Evolutionary conservation across 30 jellyfish, hydroid and myxozoan genomes (phyloP).

Genomic region (Turritopsis rubra): DNA sequence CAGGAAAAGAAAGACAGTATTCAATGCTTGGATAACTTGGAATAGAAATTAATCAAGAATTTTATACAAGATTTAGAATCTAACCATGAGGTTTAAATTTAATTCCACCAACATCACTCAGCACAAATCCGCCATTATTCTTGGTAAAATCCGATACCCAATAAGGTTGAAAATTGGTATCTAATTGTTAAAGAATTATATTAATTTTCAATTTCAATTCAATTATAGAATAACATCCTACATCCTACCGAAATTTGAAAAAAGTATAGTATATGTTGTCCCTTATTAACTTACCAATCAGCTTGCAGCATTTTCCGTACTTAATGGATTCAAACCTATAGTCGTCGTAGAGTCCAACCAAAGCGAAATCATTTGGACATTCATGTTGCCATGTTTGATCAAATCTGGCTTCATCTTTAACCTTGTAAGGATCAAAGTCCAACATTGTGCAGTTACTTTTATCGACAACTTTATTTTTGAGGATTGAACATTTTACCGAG

Average conservation of each 20-base stretch:
- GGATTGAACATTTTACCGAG: constrained; percentile 50
- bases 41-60: not conserved
- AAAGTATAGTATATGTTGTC: not conserved
- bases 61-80: not conserved
- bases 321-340: constrained; percentile 34
- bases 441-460: constrained; percentile 33
- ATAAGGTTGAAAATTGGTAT: not conserved
- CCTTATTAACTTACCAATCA: constrained; percentile 31
- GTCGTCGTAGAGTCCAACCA: constrained; percentile 52
- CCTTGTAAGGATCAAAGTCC: constrained; percentile 2
- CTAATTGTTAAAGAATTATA: not conserved
- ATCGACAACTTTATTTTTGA: constrained; percentile 40
- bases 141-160: not conserved
- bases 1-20: not conserved
- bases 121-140: not conserved
- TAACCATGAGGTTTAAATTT: not conserved
- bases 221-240: too few species aligned
- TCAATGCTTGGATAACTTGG: too few species aligned
- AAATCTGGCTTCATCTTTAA: not conserved
- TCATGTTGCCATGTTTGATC: constrained; percentile 52
- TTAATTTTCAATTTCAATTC: too few species aligned
- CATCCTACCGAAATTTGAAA: too few species aligned
- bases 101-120: constrained; percentile 5
- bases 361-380: constrained; percentile 51
- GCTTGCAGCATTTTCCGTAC: constrained; percentile 67